Evolutionary conservation across 2,888 invertebrate genomes (phyloP).

Genomic region (Pharmacophagus antenor): DNA sequence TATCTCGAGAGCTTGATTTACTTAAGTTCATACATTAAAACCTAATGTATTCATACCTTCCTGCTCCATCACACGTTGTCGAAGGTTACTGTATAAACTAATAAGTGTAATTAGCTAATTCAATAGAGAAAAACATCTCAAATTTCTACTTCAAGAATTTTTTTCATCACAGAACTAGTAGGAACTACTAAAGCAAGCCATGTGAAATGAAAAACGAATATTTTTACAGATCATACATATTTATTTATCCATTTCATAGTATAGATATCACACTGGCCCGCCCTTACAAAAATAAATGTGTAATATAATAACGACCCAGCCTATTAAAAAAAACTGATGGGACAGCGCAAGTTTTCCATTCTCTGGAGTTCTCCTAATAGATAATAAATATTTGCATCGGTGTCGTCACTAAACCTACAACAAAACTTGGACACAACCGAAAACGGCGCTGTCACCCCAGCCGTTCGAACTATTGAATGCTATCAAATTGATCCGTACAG

Average conservation of each 20-base stretch:
- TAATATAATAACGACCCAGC: slow-evolving; percentile 77
- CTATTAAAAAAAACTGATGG: slow-evolving; percentile 53
- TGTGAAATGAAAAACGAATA: slow-evolving; percentile 49
- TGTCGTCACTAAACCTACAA: slow-evolving; percentile 65
- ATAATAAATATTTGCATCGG: slow-evolving; percentile 69
- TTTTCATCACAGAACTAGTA: too few species aligned
- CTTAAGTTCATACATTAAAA: too few species aligned
- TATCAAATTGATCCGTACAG: slow-evolving; percentile 67
- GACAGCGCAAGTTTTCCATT: slow-evolving; percentile 52
- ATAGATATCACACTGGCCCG: slow-evolving; percentile 82
- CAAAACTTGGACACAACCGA: slow-evolving; percentile 67
- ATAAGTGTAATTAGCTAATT: too few species aligned
- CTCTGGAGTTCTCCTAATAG: slow-evolving; percentile 40
- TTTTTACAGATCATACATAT: slow-evolving; percentile 81
- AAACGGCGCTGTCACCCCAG: slow-evolving; percentile 63
- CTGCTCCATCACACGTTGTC: too few species aligned
- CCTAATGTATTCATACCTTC: too few species aligned
- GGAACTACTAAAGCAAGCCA: too few species aligned
- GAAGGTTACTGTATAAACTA: too few species aligned
- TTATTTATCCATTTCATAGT: slow-evolving; percentile 80
- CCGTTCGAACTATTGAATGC: slow-evolving; percentile 56
- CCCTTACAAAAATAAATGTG: slow-evolving; percentile 81
- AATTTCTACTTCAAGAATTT: too few species aligned
- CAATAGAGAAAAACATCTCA: too few species aligned
- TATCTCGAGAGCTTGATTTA: too few species aligned